A percentile compares a stretch with the other conserved stretches of the same genome.
Evolutionary conservation across 2,113 vertebrate species (phyloP).

Genomic region (Sclerurus mexicanus): DNA sequence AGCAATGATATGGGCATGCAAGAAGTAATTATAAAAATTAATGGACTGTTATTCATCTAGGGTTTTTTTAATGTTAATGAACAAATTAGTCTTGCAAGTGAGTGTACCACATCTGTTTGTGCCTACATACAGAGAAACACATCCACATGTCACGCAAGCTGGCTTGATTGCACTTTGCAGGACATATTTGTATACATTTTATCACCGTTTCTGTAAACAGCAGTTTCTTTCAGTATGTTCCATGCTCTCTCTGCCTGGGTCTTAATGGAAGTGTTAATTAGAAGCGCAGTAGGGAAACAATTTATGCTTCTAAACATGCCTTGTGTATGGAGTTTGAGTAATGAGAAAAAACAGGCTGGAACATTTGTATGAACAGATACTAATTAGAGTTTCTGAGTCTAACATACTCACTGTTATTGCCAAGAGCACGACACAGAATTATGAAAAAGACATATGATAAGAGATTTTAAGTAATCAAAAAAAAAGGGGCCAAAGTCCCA

Average conservation of each 20-base stretch:
- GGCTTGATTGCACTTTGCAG: constrained; percentile 43
- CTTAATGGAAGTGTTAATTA: constrained; percentile 66
- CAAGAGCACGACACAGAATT: background rate
- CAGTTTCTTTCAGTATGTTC: constrained; percentile 52
- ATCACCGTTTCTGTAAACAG: constrained; percentile 51
- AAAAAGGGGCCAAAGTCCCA: background rate
- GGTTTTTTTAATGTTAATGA: constrained; percentile 3
- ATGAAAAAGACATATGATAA: background rate
- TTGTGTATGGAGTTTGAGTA: constrained; percentile 40
- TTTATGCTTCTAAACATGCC: constrained; percentile 52
- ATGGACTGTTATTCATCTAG: constrained; percentile 39
- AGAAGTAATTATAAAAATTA: constrained; percentile 55
- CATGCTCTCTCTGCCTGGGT: constrained; percentile 34
- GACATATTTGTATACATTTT: constrained; percentile 60
- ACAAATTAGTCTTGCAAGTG: constrained; percentile 49
- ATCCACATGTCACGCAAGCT: constrained; percentile 55
- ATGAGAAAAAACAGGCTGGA: constrained; percentile 50
- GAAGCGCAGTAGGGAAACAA: constrained; percentile 52
- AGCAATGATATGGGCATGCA: background rate
- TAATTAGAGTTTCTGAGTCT: background rate
- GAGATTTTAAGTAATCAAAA: background rate
- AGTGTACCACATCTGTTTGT: constrained; percentile 49
- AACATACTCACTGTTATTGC: background rate
- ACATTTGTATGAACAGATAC: constrained; percentile 49
- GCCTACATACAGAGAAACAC: background rate